Evolutionary conservation across 2,797 vertebrate species (phyloP), one percentile per base, ranked within the genome.

Genomic region (Gymnoscopelus microlampas): DNA sequence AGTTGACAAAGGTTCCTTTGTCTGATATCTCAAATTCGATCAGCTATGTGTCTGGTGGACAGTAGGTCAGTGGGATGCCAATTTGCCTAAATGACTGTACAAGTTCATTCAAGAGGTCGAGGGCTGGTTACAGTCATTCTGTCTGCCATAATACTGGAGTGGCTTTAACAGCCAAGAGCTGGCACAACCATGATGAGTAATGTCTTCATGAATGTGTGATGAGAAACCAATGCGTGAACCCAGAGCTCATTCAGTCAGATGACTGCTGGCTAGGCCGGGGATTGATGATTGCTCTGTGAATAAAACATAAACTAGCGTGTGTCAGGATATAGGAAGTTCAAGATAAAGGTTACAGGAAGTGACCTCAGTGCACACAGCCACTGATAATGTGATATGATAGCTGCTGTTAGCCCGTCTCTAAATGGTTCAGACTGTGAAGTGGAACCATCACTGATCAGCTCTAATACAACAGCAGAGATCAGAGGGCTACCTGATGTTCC

Each of bases 131-230:
- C 10, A 8, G 56, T 60, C 13, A 56, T 62, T 14, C 47, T 61
- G 50, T 29, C 24, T 1, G 71, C 26, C 24, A 4, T 53, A 11
- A 14, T 19, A 59, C 8, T 13, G 11, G 56, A 50, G 55, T 4
- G 53, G 58, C 51, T 72, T 35, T 11, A 49, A 0, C 3, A 26
- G 59, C 24, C 58, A 48, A 83, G 84, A 73, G 76, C 53, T 71
- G 70, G 63, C 8, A 0, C 39, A 44, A 10, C 49, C 2, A 1
- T 0, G 0, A 63, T 44, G 68, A 68, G 35, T 63, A 50, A 73
- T 50, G 44, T 74, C 77, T 81, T 91, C 85, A 88, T 93, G 86
- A 92, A 93, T 89, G 81, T 79, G 73, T 92, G 79, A 93, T 92
- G 91, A 68, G 87, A 92, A 90, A 92, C 89, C 81, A 76, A 85